These are phyloP conservation scores for Prorops nasuta DNA, from an alignment of 1,140 invertebrate species.

Conservation along the genomic window DNA sequence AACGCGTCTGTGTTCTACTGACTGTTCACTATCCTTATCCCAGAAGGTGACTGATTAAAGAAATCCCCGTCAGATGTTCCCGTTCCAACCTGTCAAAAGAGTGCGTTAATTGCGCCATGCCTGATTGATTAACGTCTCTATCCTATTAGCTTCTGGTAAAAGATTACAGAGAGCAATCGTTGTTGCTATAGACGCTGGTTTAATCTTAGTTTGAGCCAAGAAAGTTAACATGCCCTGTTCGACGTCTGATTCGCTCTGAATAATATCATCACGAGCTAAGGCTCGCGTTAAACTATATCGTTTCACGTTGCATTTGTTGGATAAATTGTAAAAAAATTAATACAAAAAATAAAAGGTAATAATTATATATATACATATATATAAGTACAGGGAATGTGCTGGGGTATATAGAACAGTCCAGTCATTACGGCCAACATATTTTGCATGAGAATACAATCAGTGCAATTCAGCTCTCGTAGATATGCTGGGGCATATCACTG, in stretches of 20 bases:
- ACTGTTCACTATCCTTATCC: slow-evolving; percentile 15
- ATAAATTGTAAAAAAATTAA: too few species aligned
- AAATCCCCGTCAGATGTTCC: slow-evolving; percentile 38
- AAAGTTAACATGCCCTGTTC: too few species aligned
- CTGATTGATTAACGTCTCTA: slow-evolving; percentile 43
- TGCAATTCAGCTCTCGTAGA: slow-evolving; percentile 35
- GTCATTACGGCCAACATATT: slow-evolving; percentile 30
- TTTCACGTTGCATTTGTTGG: too few species aligned
- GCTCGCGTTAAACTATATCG: too few species aligned
- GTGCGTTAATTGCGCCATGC: slow-evolving; percentile 33
- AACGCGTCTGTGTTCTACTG: too few species aligned
- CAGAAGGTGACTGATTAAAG: slow-evolving; percentile 43
- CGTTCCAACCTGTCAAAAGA: slow-evolving; percentile 35
- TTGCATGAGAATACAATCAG: slow-evolving; percentile 46
- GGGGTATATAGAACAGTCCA: slow-evolving; percentile 7
- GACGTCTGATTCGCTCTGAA: too few species aligned
- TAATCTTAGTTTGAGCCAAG: too few species aligned
- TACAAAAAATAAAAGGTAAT: too few species aligned
- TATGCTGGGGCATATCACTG: slow-evolving; percentile 29
- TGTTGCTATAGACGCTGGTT: too few species aligned
- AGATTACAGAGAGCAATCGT: slow-evolving; percentile 22
- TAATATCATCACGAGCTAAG: too few species aligned
- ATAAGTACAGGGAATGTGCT: too few species aligned
- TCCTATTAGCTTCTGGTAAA: slow-evolving; percentile 33
- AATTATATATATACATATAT: too few species aligned